A percentile compares a stretch with the other conserved stretches of the same genome.
phyloP scores from a whole-genome alignment of 2,888 invertebrate species.

The Catocala fraxini region DNA sequence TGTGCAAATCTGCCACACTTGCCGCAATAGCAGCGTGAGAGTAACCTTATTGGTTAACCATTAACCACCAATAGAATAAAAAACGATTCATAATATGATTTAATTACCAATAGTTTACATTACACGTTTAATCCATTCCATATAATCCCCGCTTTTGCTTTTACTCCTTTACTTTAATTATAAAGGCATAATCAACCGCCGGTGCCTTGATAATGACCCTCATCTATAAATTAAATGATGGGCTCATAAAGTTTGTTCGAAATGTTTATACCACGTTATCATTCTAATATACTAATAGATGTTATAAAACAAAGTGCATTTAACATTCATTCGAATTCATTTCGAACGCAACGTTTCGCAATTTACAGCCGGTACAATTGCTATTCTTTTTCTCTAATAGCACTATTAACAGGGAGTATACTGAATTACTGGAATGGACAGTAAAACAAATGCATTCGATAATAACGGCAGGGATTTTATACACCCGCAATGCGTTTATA shows the following conservation, averaged over 20 bases:
- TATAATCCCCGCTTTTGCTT: background rate
- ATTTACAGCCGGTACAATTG: conserved; percentile 45
- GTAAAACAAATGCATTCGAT: conserved; percentile 33
- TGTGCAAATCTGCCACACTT: no score
- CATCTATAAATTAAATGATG: conserved; percentile 46
- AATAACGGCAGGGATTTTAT: conserved; percentile 11
- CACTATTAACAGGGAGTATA: conserved; percentile 47
- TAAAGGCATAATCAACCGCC: conserved; percentile 36
- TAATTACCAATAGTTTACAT: no score
- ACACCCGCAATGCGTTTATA: conserved; percentile 7
- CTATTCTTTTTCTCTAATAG: conserved; percentile 61
- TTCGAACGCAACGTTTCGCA: conserved; percentile 39
- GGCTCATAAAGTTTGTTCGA: conserved; percentile 34
- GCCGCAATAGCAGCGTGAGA: no score
- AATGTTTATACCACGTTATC: conserved; percentile 30
- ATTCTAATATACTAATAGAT: conserved; percentile 37
- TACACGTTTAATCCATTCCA: no score
- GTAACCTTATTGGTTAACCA: no score
- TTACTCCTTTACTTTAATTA: conserved; percentile 15
- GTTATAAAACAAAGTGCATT: conserved; percentile 41
- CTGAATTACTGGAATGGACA: conserved; percentile 24
- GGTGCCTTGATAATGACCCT: conserved; percentile 36
- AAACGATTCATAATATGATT: no score
- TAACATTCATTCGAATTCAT: conserved; percentile 37
- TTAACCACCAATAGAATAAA: no score